Percentiles rank a stretch among this genome's conserved stretches.
These are phyloP conservation scores for Merops nubicus DNA, from an alignment of 2,113 vertebrate genomes.

Conservation along the genomic window DNA sequence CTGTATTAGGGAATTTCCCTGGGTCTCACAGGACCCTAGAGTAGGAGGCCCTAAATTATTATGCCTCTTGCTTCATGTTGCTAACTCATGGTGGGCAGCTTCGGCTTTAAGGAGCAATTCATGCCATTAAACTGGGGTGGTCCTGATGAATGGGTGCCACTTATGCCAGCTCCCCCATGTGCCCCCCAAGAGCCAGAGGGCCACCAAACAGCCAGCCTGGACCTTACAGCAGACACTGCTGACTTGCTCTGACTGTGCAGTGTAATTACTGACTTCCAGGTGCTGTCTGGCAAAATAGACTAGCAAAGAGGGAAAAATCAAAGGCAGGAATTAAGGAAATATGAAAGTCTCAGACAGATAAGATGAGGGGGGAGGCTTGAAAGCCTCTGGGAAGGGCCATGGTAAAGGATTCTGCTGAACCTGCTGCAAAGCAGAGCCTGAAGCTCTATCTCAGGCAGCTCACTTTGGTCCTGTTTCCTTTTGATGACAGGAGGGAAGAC, in stretches of 20 bases:
- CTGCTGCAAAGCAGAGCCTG: not conserved
- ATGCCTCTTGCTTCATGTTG: not conserved
- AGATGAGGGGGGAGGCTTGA: not conserved
- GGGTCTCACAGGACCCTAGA: not conserved
- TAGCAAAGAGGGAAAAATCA: not conserved
- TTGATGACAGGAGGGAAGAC: not conserved
- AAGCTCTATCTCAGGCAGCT: not conserved
- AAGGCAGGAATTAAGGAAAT: conserved; percentile 4
- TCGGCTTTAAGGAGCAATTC: not conserved
- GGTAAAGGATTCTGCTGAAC: not conserved
- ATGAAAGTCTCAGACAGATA: not conserved
- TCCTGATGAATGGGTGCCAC: not conserved
- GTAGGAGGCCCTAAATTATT: not conserved
- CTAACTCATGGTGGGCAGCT: not conserved
- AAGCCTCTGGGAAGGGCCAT: not conserved
- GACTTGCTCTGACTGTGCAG: not conserved
- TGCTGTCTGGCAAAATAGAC: not conserved
- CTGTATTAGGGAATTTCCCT: not conserved
- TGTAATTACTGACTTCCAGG: not conserved
- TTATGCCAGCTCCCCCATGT: rapidly evolving
- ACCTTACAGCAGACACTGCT: not conserved
- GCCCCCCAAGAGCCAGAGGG: rapidly evolving
- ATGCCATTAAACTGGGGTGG: not conserved
- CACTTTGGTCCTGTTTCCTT: not conserved
- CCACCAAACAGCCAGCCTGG: not conserved